Evolutionary conservation across 2,888 invertebrate species (phyloP).

Genomic region (Perdita meconis): DNA sequence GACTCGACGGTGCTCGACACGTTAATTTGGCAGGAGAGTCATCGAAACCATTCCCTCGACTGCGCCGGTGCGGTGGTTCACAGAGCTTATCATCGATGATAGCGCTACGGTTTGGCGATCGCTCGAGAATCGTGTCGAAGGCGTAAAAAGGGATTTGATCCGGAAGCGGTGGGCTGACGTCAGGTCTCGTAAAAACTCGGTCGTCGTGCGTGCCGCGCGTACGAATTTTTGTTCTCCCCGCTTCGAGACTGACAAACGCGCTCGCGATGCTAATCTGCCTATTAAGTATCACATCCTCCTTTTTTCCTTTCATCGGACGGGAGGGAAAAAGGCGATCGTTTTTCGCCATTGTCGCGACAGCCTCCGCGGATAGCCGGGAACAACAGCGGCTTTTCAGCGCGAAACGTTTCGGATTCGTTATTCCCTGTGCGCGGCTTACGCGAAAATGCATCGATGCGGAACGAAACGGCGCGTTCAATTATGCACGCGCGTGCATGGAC

Average conservation of each 20-base stretch:
- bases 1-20: not conserved
- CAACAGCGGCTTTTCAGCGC: not conserved
- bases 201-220: conserved; percentile 11
- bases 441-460: not conserved
- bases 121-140: not conserved
- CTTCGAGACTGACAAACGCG: not conserved
- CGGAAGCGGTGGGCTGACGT: not conserved
- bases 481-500: too few relatives aligned
- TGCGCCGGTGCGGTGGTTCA: not conserved
- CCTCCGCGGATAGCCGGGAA: not conserved
- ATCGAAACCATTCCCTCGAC: not conserved
- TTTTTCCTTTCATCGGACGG: not conserved
- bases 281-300: not conserved
- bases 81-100: conserved; percentile 11
- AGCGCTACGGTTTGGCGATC: not conserved
- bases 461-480: too few relatives aligned
- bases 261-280: not conserved
- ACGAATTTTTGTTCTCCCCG: not conserved
- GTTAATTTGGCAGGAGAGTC: not conserved
- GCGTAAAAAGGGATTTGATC: conserved; percentile 14
- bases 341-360: not conserved
- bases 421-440: not conserved
- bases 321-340: not conserved
- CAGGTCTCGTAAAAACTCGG: conserved; percentile 19
- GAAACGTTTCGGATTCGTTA: not conserved